Percentiles rank a stretch among this genome's conserved stretches.
Conservation (phyloP, 2,888 invertebrate species). For the Timema cristinae region DNA sequence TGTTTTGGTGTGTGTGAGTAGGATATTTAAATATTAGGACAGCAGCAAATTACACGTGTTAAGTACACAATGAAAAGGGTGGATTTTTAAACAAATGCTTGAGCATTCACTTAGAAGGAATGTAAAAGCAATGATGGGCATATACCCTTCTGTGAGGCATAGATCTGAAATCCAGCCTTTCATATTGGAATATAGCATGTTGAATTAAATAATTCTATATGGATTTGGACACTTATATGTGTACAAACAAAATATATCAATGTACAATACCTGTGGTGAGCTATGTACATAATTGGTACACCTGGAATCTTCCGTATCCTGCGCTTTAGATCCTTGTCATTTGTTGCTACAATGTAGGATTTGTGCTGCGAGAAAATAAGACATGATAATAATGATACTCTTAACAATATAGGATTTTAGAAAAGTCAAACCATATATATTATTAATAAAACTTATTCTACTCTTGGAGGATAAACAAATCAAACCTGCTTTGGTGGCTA, state of each 20-base stretch:
- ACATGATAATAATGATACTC: neutral
- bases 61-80: neutral
- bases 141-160: neutral
- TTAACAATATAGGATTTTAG: too few species aligned
- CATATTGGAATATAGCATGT: neutral
- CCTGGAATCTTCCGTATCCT: slow-evolving; percentile 97
- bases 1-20: too few species aligned
- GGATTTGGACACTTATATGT: too few species aligned
- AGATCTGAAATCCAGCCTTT: slow-evolving; percentile 7
- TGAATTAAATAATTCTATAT: too few species aligned
- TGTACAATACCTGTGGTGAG: slow-evolving; percentile 65
- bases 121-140: too few species aligned
- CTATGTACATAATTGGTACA: slow-evolving; percentile 97
- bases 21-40: too few species aligned
- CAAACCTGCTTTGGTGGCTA: too few species aligned
- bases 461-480: too few species aligned
- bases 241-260: too few species aligned
- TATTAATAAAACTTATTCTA: too few species aligned
- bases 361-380: slow-evolving; percentile 67
- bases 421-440: too few species aligned
- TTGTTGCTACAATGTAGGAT: slow-evolving; percentile 98
- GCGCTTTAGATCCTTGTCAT: slow-evolving; percentile 94
- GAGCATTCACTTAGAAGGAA: neutral
- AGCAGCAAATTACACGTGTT: too few species aligned
- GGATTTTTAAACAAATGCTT: neutral